Conservation (phyloP, 2,888 invertebrate species). For the Acanthosepion lycidas region DNA sequence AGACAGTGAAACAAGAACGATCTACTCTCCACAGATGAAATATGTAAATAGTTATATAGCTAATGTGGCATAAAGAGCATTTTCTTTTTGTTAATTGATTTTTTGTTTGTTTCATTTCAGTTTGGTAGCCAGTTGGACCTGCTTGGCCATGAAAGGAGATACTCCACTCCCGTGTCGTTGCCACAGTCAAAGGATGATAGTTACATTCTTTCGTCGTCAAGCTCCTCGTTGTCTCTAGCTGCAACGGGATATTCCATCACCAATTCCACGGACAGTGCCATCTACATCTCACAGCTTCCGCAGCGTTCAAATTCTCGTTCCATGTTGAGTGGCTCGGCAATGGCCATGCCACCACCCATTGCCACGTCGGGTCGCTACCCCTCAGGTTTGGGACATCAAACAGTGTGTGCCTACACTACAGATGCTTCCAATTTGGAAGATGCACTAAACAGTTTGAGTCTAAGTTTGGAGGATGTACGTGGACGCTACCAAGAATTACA, state of each 20-base stretch:
- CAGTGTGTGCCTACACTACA: constrained; percentile 48
- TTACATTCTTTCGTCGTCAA: constrained; percentile 62
- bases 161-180: constrained; percentile 57
- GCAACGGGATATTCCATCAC: constrained; percentile 36
- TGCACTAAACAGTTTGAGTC: constrained; percentile 70
- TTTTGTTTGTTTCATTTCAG: constrained; percentile 49
- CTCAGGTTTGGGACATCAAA: constrained; percentile 47
- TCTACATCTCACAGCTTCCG: constrained; percentile 51
- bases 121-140: constrained; percentile 59
- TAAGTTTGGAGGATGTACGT: constrained; percentile 75
- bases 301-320: constrained; percentile 45
- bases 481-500: constrained; percentile 76
- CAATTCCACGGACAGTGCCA: constrained; percentile 42
- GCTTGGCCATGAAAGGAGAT: constrained; percentile 58
- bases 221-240: constrained; percentile 53
- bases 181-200: constrained; percentile 66
- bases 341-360: constrained; percentile 46
- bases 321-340: constrained; percentile 34
- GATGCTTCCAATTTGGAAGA: constrained; percentile 70
- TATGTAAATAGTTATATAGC: no score
- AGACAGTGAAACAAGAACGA: no score
- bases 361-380: constrained; percentile 49
- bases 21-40: no score
- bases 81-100: no score
- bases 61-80: no score